phyloP scores from a whole-genome alignment of 1,140 invertebrate genomes.

The Papilio dardanus region DNA sequence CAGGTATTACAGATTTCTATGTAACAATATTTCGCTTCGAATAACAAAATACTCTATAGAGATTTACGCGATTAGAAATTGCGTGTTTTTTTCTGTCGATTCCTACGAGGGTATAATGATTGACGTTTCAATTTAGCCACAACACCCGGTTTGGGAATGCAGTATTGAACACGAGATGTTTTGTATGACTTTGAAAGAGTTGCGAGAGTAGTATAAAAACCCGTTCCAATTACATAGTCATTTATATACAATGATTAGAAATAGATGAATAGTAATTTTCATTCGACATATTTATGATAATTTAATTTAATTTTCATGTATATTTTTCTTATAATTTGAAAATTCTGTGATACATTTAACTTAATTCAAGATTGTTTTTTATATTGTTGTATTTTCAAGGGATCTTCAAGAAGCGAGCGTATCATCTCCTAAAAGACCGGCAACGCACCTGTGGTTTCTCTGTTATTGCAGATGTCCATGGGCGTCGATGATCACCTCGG shows the following conservation, averaged over 20 bases:
- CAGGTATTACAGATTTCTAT: background rate
- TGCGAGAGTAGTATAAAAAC: background rate
- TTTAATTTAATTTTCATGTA: background rate
- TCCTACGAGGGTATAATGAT: conserved; percentile 17
- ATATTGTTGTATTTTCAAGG: too few species aligned
- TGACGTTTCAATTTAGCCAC: conserved; percentile 18
- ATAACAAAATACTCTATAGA: background rate
- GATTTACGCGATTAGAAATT: conserved; percentile 6
- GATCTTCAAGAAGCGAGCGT: too few species aligned
- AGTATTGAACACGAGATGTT: background rate
- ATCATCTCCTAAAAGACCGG: too few species aligned
- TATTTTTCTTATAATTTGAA: too few species aligned
- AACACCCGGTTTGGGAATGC: conserved; percentile 1
- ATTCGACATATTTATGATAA: background rate
- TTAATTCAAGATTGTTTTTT: too few species aligned
- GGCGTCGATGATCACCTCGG: too few species aligned
- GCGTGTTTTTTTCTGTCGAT: conserved; percentile 6
- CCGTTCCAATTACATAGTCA: too few species aligned
- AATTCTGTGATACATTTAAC: too few species aligned
- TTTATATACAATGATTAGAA: background rate
- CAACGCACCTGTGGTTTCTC: too few species aligned
- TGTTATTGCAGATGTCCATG: too few species aligned
- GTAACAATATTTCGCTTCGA: background rate
- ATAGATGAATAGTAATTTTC: background rate
- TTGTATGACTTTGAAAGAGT: background rate